Percentiles rank a stretch among this genome's conserved stretches.
These are phyloP conservation scores for Arnoldichthys spilopterus DNA, from an alignment of 2,797 vertebrate genomes.

Conservation along the genomic window DNA sequence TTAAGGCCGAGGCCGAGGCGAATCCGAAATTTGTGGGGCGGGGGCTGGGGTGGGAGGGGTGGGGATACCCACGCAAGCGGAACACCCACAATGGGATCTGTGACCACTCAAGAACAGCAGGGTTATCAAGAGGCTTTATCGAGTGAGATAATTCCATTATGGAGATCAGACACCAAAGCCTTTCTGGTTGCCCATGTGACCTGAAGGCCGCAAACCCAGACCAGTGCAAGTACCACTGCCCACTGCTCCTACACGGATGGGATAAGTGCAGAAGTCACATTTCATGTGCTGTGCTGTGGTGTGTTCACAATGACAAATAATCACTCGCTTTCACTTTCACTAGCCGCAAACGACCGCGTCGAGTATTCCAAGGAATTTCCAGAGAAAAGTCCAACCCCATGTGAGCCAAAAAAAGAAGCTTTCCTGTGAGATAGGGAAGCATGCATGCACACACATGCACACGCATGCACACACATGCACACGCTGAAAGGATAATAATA, in stretches of 20 bases:
- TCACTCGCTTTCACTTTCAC: no score
- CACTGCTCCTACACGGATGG: no score
- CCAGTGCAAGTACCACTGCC: no score
- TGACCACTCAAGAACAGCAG: neutral
- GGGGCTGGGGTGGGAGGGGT: neutral
- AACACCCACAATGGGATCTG: neutral
- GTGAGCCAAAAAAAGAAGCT: neutral
- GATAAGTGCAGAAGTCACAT: no score
- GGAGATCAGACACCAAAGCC: neutral
- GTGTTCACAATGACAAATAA: no score
- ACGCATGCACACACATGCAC: conserved; percentile 59
- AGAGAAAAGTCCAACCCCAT: neutral
- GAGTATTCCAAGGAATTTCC: neutral
- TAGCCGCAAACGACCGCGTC: neutral
- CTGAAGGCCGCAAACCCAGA: no score
- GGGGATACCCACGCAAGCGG: neutral
- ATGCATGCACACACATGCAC: conserved; percentile 57
- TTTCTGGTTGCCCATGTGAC: no score
- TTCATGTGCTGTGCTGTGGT: no score
- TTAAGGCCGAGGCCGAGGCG: neutral
- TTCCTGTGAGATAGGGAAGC: neutral
- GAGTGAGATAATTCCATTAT: neutral
- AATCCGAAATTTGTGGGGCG: no score
- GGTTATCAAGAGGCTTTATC: neutral
- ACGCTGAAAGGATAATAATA: no score